phyloP scores from a whole-genome alignment of 2,888 invertebrate genomes.

The Tinea semifulvella region DNA sequence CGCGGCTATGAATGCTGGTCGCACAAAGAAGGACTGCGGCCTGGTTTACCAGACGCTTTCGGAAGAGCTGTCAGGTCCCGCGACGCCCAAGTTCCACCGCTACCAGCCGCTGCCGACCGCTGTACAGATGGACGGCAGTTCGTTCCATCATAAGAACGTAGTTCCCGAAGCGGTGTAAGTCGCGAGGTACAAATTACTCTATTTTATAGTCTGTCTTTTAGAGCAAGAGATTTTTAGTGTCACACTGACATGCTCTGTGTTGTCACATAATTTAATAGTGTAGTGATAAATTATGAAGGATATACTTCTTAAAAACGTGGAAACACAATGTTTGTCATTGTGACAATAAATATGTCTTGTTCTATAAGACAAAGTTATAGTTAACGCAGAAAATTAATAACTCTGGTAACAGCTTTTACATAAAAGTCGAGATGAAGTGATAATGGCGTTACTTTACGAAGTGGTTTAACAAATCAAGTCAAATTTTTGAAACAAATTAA shows the following conservation, averaged over 20 bases:
- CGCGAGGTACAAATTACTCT: constrained; percentile 27
- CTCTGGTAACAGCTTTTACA: constrained; percentile 47
- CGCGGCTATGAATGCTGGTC: constrained; percentile 60
- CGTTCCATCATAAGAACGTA: constrained; percentile 70
- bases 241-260: no score
- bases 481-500: constrained; percentile 63
- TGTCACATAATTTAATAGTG: no score
- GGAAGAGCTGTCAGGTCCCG: constrained; percentile 75
- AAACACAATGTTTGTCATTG: no score
- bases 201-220: not conserved
- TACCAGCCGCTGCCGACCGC: constrained; percentile 64
- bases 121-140: constrained; percentile 64
- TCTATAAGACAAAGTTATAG: constrained; percentile 23
- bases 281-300: no score
- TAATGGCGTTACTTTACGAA: not conserved
- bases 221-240: no score
- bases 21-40: constrained; percentile 75
- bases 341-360: no score
- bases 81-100: constrained; percentile 74
- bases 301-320: no score
- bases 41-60: constrained; percentile 82
- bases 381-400: constrained; percentile 44
- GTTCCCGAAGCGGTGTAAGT: constrained; percentile 69
- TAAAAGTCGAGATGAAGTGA: constrained; percentile 27
- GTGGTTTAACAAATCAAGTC: constrained; percentile 54